phyloP scores from a whole-genome alignment of 2,888 invertebrate species.

The Yponomeuta malinellus region DNA sequence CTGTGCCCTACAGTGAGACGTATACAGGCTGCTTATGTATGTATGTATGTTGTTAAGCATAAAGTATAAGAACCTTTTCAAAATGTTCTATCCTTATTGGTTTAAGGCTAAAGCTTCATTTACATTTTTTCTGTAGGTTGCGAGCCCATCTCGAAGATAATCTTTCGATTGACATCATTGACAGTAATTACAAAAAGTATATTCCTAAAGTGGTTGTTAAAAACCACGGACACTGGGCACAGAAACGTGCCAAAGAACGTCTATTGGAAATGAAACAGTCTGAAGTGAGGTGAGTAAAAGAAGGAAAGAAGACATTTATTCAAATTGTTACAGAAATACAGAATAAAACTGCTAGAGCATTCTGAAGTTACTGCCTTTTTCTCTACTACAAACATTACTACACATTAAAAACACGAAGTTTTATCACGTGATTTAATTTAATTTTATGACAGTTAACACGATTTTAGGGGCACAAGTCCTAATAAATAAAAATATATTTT shows the following conservation, averaged over 20 bases:
- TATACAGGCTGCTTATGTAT: too few species aligned
- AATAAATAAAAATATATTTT: too few species aligned
- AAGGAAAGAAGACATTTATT: too few species aligned
- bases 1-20: too few species aligned
- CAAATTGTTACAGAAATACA: too few species aligned
- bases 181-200: slow-evolving; percentile 87
- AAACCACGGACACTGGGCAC: slow-evolving; percentile 84
- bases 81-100: background rate
- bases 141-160: slow-evolving; percentile 87
- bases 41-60: background rate
- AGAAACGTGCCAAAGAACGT: slow-evolving; percentile 59
- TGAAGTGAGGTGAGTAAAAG: slow-evolving; percentile 74
- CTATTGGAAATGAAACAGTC: slow-evolving; percentile 66
- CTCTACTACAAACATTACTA: too few species aligned
- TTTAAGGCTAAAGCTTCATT: background rate
- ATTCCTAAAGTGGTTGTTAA: slow-evolving; percentile 87
- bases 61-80: background rate
- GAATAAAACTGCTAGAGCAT: background rate
- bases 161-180: slow-evolving; percentile 79
- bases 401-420: too few species aligned
- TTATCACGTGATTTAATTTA: too few species aligned
- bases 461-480: too few species aligned
- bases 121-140: slow-evolving; percentile 47
- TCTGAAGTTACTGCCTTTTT: background rate
- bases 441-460: too few species aligned